Base-by-base conservation (phyloP, 1,140 invertebrate species). In the Gryllus bimaculatus region DNA sequence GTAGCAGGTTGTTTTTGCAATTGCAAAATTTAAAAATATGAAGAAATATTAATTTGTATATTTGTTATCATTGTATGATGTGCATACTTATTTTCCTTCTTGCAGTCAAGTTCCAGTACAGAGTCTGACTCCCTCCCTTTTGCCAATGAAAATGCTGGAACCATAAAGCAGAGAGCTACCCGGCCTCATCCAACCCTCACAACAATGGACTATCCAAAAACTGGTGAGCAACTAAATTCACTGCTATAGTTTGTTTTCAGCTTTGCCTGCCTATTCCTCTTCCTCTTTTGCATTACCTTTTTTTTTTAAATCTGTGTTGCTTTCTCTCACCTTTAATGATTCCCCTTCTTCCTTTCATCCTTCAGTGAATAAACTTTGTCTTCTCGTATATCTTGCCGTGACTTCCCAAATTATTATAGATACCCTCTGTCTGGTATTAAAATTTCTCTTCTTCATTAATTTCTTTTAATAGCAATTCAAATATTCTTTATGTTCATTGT, bases 131-230 rank as follows among this genome's bases (percentile, higher is more conserved):
- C 96, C 82, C 90, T 99, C 85, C 97, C 97, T 73, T 99, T 99
- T 87, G 97, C 98, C 80, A 99, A 99, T 86, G 98, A 99, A 85
- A 98, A 99, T 87, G 96, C 96, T 54, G 98, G 97, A 13, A 99
- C 98, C 47, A 99, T 99, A 84, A 97, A 98, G 83, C 94, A 95
- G 82, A 87, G 93, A 80, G 88, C 89, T 7, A 86, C 84, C 6
- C 85, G 89, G 78, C 88, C 85, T 12, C 88, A 87, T 75, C 80
- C 82, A 48, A 79, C 81, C 4, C 78, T 79, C 7, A 75, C 80
- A 8, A 48, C 80, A 13, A 78, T 81, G 76, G 81, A 81, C 73
- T 80, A 80, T 78, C 49, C 77, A 39, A 76, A 80, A 75, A 48
- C 75, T 78, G 80, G 80, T 80, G 75, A 78, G 73, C 12, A 73